These are phyloP conservation scores for Galagoides demidoff DNA, from an alignment of 2,797 vertebrate genomes.

Conservation along the genomic window DNA sequence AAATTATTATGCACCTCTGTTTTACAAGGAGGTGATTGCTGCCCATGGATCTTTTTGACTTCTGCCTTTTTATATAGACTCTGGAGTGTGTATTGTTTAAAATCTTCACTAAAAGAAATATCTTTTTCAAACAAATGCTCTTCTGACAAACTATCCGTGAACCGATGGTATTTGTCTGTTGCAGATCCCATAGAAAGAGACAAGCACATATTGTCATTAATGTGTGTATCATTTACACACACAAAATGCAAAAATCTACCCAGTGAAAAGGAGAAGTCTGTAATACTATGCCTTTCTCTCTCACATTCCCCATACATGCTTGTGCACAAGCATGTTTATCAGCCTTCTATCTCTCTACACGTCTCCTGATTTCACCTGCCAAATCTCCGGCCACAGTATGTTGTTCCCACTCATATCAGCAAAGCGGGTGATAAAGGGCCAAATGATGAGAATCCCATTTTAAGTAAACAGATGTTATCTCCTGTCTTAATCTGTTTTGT, in stretches of 20 bases:
- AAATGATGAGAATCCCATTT: background rate
- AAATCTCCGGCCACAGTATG: background rate
- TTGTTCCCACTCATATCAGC: background rate
- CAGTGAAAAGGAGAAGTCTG: background rate
- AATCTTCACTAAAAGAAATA: conserved; percentile 1
- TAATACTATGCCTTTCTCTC: background rate
- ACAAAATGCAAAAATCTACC: background rate
- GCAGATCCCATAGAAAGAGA: background rate
- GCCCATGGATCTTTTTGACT: background rate
- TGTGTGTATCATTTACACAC: background rate
- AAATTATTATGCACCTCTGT: background rate
- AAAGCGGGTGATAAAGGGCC: background rate
- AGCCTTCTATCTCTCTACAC: background rate
- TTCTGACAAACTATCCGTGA: background rate
- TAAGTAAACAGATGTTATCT: background rate
- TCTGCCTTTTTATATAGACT: background rate
- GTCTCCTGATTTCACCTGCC: background rate
- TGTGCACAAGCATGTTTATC: too few relatives aligned
- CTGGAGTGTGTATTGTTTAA: background rate
- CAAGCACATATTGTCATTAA: background rate
- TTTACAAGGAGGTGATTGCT: background rate
- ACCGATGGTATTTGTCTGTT: background rate
- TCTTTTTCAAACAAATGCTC: background rate
- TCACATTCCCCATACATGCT: background rate
- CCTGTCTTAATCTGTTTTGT: background rate